Conservation (phyloP, 2,113 vertebrate genomes). For the Nannobrachium achirus region DNA sequence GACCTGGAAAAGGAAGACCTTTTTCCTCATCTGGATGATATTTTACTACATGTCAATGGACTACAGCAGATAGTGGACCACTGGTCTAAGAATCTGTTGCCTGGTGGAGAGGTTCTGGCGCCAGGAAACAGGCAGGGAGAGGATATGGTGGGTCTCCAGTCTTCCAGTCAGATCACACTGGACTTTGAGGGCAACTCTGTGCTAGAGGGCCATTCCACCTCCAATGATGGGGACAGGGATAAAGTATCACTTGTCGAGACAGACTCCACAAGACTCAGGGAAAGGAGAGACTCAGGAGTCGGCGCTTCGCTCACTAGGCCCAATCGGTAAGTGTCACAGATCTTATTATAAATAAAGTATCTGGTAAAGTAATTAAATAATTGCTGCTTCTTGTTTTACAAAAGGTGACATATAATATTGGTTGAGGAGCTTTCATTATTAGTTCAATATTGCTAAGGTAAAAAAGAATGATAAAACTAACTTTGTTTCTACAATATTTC, state of each 20-base stretch:
- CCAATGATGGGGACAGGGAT: constrained; percentile 88
- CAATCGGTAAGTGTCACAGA: constrained; percentile 82
- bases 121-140: constrained; percentile 65
- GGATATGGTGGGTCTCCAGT: constrained; percentile 60
- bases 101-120: constrained; percentile 73
- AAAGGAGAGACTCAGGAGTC: constrained; percentile 95
- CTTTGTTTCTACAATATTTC: too few relatives aligned
- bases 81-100: constrained; percentile 90
- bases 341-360: not conserved
- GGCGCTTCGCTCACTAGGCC: constrained; percentile 94
- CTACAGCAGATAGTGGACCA: constrained; percentile 90
- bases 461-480: not conserved
- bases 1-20: constrained; percentile 93
- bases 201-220: constrained; percentile 86
- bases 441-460: not conserved
- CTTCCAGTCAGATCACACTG: constrained; percentile 84
- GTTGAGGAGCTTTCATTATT: not conserved
- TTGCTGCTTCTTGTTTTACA: not conserved
- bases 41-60: constrained; percentile 91
- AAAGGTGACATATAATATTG: not conserved
- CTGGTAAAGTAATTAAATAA: not conserved
- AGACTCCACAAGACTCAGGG: constrained; percentile 84
- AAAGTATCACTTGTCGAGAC: constrained; percentile 87
- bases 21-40: constrained; percentile 91
- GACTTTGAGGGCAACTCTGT: constrained; percentile 93